Evolutionary conservation across 2,797 vertebrate species (phyloP).

Genomic region (Spea hammondii): DNA sequence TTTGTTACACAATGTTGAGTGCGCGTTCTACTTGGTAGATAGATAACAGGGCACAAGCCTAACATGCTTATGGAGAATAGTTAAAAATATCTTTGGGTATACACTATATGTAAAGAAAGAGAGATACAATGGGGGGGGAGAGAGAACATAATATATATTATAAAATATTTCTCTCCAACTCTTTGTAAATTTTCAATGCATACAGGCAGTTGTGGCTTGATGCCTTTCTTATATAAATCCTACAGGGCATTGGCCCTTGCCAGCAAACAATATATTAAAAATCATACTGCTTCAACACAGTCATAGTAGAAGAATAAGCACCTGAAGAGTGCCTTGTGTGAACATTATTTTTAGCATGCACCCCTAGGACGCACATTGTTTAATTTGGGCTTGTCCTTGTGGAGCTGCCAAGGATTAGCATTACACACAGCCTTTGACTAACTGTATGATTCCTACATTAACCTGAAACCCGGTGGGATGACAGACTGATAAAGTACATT

Average conservation of each 20-base stretch:
- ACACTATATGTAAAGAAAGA: too few relatives aligned
- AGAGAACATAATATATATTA: too few relatives aligned
- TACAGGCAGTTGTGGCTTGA: too few relatives aligned
- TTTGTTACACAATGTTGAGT: too few relatives aligned
- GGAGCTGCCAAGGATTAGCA: conserved; percentile 55
- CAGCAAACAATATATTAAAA: neutral
- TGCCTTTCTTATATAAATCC: too few relatives aligned
- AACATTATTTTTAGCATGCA: conserved; percentile 48
- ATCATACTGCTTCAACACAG: neutral
- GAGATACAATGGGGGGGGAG: too few relatives aligned
- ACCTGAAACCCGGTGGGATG: conserved; percentile 59
- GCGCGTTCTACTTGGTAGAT: too few relatives aligned
- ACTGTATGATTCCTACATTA: conserved; percentile 63
- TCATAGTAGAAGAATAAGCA: neutral
- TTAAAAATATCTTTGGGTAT: too few relatives aligned
- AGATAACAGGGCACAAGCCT: too few relatives aligned
- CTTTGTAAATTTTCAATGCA: too few relatives aligned
- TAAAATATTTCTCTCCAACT: too few relatives aligned
- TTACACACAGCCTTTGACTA: conserved; percentile 57
- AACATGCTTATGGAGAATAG: too few relatives aligned
- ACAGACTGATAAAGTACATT: conserved; percentile 50
- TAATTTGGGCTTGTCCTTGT: conserved; percentile 49
- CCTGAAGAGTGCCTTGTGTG: neutral
- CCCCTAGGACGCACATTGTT: conserved; percentile 47
- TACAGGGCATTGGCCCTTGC: neutral